Conservation (phyloP, 2,113 vertebrate species). For the Prinia subflava region DNA sequence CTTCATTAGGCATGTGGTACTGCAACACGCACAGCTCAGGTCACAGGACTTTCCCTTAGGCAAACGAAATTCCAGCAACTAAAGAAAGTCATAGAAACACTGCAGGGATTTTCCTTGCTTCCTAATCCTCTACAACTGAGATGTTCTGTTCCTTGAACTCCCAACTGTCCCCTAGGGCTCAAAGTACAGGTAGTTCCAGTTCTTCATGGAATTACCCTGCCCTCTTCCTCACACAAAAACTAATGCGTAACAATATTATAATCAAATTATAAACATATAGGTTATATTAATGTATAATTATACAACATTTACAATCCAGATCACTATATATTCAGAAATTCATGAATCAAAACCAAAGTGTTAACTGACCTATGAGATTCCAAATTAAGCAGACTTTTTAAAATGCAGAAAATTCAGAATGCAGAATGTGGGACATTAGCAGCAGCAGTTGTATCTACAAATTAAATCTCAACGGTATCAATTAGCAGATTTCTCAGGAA, state of each 20-base stretch:
- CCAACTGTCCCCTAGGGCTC: not conserved
- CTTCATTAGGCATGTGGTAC: not conserved
- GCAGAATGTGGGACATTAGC: not conserved
- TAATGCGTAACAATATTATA: not conserved
- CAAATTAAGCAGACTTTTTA: not conserved
- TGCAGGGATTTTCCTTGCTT: not conserved
- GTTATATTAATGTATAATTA: not conserved
- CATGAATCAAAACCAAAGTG: not conserved
- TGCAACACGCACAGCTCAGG: not conserved
- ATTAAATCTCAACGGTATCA: constrained; percentile 28
- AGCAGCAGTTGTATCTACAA: not conserved
- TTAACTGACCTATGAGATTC: not conserved
- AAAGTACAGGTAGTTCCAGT: constrained; percentile 17
- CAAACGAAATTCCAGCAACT: not conserved
- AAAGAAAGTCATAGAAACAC: not conserved
- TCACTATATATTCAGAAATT: not conserved
- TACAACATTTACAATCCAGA: not conserved
- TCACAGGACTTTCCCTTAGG: not conserved
- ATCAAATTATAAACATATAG: not conserved
- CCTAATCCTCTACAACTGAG: not conserved
- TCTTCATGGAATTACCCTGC: not conserved
- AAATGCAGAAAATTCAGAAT: not conserved
- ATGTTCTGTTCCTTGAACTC: not conserved
- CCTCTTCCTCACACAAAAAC: not conserved
- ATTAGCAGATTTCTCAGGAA: constrained; percentile 21